A percentile compares a stretch with the other conserved stretches of the same genome.
These are phyloP conservation scores for Argentina silus DNA, from an alignment of 2,797 vertebrate species.

Conservation along the genomic window DNA sequence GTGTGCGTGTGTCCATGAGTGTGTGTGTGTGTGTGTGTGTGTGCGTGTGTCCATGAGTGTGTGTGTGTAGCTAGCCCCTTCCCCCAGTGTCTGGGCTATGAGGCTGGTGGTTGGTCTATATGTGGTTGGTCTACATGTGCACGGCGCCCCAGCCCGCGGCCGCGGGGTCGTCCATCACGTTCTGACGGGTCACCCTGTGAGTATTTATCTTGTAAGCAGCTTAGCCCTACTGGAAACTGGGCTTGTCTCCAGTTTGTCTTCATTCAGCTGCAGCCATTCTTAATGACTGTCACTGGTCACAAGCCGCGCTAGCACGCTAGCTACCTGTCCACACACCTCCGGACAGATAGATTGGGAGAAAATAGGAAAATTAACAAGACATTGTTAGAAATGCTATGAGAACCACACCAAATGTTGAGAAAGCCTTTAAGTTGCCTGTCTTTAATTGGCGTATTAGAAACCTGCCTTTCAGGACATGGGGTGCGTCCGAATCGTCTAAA, in stretches of 20 bases:
- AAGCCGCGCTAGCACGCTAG: not conserved
- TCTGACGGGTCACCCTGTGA: conserved; percentile 55
- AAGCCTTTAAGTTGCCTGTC: not conserved
- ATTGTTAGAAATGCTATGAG: not conserved
- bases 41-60: too few species aligned
- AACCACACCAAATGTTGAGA: not conserved
- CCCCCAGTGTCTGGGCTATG: conserved; percentile 22
- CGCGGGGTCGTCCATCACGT: conserved; percentile 68
- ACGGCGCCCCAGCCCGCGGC: conserved; percentile 14
- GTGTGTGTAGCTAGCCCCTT: not conserved
- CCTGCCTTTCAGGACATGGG: not conserved
- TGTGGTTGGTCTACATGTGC: conserved; percentile 18
- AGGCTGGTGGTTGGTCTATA: conserved; percentile 38
- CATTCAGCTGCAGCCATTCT: conserved; percentile 70
- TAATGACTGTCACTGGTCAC: conserved; percentile 65
- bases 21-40: not conserved
- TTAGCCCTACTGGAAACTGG: conserved; percentile 63
- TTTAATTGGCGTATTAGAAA: not conserved
- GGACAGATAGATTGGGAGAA: conserved; percentile 32
- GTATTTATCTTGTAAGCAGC: conserved; percentile 75
- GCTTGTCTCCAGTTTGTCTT: conserved; percentile 76
- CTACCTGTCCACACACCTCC: conserved; percentile 37
- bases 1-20: too few species aligned
- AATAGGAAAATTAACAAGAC: not conserved
- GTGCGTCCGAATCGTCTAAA: too few species aligned